These are phyloP conservation scores for Propithecus coquereli DNA, from an alignment of 2,113 vertebrate genomes.

Conservation along the genomic window DNA sequence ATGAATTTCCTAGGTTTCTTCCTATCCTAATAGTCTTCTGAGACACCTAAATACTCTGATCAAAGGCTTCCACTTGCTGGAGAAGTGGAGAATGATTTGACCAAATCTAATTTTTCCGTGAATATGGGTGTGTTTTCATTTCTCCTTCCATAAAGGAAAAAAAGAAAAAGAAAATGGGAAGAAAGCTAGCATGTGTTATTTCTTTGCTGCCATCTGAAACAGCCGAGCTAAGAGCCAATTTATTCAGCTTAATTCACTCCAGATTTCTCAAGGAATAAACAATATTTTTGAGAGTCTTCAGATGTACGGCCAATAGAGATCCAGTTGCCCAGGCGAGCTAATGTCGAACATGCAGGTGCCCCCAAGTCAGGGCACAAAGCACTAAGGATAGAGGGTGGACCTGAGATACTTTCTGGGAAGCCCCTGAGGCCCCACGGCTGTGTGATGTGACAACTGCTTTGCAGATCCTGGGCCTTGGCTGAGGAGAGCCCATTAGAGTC, in stretches of 20 bases:
- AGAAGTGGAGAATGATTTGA: conserved; percentile 57
- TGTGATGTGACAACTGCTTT: conserved; percentile 6
- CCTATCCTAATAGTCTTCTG: conserved; percentile 30
- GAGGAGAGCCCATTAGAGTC: neutral
- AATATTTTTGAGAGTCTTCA: conserved; percentile 72
- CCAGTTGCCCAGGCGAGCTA: conserved; percentile 50
- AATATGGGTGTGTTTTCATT: conserved; percentile 67
- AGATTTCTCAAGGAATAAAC: conserved; percentile 74
- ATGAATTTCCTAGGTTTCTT: conserved; percentile 43
- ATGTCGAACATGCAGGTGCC: conserved; percentile 55
- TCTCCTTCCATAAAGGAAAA: conserved; percentile 57
- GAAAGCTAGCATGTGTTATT: conserved; percentile 63
- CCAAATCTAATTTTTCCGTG: conserved; percentile 67
- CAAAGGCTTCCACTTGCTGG: conserved; percentile 63
- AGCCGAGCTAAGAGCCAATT: conserved; percentile 73
- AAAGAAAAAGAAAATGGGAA: neutral
- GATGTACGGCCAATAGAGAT: conserved; percentile 70
- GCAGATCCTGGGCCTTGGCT: neutral
- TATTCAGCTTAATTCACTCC: conserved; percentile 73
- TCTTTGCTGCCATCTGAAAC: conserved; percentile 73
- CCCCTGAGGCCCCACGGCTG: neutral
- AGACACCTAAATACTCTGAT: conserved; percentile 59
- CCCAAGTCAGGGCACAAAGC: neutral
- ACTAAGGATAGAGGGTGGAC: neutral
- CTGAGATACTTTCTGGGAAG: neutral